phyloP scores from a whole-genome alignment of 2,113 vertebrate species.

The Colinus virginianus region DNA sequence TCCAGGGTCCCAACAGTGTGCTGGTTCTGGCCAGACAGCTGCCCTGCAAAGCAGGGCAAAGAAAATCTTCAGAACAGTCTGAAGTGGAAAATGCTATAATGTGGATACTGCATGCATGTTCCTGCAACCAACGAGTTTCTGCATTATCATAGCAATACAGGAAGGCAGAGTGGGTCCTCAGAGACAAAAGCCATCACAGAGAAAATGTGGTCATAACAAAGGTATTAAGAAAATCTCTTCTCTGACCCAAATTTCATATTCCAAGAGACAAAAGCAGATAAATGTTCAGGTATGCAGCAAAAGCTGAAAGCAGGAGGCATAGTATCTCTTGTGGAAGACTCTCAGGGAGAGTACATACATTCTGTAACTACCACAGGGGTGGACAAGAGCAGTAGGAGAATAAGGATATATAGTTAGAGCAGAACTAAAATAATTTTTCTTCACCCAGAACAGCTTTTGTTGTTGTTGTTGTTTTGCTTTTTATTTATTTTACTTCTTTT shows the following conservation, averaged over 20 bases:
- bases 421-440: not conserved
- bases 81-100: not conserved
- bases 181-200: not conserved
- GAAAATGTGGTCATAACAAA: not conserved
- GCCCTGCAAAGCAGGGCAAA: constrained; percentile 82
- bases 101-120: not conserved
- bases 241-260: not conserved
- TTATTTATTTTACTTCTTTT: not conserved
- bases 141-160: not conserved
- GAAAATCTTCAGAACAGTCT: constrained; percentile 19
- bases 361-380: not conserved
- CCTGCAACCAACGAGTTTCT: not conserved
- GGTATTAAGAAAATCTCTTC: not conserved
- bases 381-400: not conserved
- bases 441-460: not conserved
- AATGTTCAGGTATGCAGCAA: not conserved
- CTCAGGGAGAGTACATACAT: not conserved
- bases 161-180: not conserved
- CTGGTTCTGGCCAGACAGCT: constrained; percentile 87
- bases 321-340: not conserved
- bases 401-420: not conserved
- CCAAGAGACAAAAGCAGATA: not conserved
- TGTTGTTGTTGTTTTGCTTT: no score
- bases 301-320: not conserved
- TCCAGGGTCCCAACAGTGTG: constrained; percentile 93